A percentile compares a stretch with the other conserved stretches of the same genome.
phyloP scores from a whole-genome alignment of 2,888 invertebrate species.

The Saturnia pavonia region DNA sequence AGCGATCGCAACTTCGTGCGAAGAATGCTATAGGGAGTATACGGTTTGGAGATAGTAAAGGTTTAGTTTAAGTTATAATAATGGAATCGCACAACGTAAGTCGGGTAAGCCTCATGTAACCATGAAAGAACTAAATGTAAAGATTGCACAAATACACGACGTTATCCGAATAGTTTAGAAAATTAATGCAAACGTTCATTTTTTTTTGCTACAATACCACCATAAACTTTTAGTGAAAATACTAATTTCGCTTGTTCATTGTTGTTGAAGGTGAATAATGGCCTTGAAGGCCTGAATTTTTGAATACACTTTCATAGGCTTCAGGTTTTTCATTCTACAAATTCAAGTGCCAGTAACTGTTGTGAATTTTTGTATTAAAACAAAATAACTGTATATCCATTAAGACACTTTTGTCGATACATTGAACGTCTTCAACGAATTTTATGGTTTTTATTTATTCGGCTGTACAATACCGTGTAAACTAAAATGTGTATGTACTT shows the following conservation, averaged over 20 bases:
- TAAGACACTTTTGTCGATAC: not conserved
- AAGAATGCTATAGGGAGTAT: constrained; percentile 67
- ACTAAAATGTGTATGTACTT: not conserved
- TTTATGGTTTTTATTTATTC: not conserved
- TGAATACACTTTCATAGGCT: constrained; percentile 21
- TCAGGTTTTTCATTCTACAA: constrained; percentile 51
- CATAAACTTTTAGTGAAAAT: constrained; percentile 31
- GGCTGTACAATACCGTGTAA: not conserved
- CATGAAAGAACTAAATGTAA: constrained; percentile 45
- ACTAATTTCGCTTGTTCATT: constrained; percentile 36
- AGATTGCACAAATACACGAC: constrained; percentile 23
- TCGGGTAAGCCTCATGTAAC: constrained; percentile 69
- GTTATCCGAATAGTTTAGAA: not conserved
- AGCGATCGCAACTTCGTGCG: constrained; percentile 60
- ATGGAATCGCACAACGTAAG: constrained; percentile 68
- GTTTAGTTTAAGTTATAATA: constrained; percentile 47
- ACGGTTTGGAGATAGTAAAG: constrained; percentile 51
- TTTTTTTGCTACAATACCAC: constrained; percentile 5
- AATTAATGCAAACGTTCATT: not conserved
- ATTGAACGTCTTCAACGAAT: not conserved
- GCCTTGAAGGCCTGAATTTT: constrained; percentile 40
- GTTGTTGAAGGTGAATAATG: constrained; percentile 38
- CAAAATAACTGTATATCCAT: not conserved
- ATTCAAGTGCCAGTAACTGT: constrained; percentile 40
- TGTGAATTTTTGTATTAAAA: not conserved